Base-by-base conservation (phyloP, 1,140 invertebrate genomes). In the Drosophila nigromelanica region DNA sequence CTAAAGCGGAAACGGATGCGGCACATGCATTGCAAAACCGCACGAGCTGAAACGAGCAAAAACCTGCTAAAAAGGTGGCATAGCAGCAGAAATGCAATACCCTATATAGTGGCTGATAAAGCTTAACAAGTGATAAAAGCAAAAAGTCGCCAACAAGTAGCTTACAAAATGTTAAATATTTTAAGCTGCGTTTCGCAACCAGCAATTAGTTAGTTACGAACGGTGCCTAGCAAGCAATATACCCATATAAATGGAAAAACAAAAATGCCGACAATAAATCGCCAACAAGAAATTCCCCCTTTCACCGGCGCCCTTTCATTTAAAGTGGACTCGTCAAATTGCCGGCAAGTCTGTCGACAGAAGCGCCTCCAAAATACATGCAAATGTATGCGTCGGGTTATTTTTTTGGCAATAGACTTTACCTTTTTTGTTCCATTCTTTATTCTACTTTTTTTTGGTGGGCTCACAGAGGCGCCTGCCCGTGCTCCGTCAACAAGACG, bases 401-500 rank as follows among this genome's bases (percentile, higher is more conserved):
- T 30, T 51, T 67, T 63, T 37, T 39, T 54, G 67, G 37, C 5
- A 86, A 86, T 86, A 78, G 61, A 70, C 68, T 85, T 86, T 78
- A 79, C 72, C 67, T 78, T 66, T 71, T 68, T 83, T 69, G 4
- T 18, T 50, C 35, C 30, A 8, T 14, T 43, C 18, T 39, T 7
- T 39, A 8, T 4, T 8, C 24, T 4, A 0, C 1, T 37, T 43
- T n/a, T 11, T 27, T 40, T 54, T 66, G 14, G 24, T 48, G 5
- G 47, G 5, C 24, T 58, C 92, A 55, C 86, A 95, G 94, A 92
- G 95, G 95, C 39, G 94, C 95, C 69, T 95, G 94, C 81, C 94
- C 94, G 10, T 95, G 95, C 90, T 93, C 94, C 91, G 94, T 95
- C 54, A 96, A 95, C 78, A 94, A 95, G 86, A 96, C 95, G 12